Evolutionary conservation across 92 coral and sea anemone genomes (phyloP).

Genomic region (Epizoanthus ramosus): DNA sequence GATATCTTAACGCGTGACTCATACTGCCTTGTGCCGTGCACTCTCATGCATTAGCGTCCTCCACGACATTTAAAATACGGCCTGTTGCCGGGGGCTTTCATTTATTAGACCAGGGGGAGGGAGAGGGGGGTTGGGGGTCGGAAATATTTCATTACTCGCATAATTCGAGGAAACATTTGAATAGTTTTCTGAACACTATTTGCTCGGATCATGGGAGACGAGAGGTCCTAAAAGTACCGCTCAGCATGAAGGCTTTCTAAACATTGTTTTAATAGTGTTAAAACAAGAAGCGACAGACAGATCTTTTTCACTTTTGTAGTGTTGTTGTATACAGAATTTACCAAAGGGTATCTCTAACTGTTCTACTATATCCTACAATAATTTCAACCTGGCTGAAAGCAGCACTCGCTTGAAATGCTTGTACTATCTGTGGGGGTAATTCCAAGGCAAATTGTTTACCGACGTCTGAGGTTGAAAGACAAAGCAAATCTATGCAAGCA

Average conservation of each 20-base stretch:
- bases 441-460: neutral
- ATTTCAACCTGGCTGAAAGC: neutral
- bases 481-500: neutral
- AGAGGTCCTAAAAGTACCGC: neutral
- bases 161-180: too few species aligned
- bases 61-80: too few species aligned
- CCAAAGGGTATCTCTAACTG: neutral
- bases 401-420: neutral
- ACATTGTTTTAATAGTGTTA: conserved; percentile 15
- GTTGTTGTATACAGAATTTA: neutral
- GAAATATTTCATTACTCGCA: too few species aligned
- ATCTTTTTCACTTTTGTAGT: neutral
- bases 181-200: too few species aligned
- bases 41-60: too few species aligned
- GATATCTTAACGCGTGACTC: too few species aligned
- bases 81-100: too few species aligned
- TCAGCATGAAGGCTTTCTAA: neutral
- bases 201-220: neutral
- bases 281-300: conserved; percentile 9
- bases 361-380: neutral
- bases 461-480: neutral
- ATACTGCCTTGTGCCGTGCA: too few species aligned
- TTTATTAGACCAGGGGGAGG: too few species aligned
- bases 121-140: too few species aligned
- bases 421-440: neutral